phyloP scores from a whole-genome alignment of 1,140 invertebrate genomes.

The Agrypnia vestita region DNA sequence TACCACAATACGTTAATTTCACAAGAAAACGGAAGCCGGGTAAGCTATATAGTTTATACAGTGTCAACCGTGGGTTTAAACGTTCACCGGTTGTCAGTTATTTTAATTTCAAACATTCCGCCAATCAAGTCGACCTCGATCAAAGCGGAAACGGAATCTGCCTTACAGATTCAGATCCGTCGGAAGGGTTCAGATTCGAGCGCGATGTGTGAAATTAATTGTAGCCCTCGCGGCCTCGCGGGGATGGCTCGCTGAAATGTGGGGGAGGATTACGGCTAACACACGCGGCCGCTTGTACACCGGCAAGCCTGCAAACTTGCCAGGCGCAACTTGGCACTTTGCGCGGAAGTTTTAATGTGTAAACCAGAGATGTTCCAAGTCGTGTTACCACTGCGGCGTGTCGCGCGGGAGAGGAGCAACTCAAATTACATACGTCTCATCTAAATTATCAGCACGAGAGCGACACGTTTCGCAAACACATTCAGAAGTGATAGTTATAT shows the following conservation, averaged over 20 bases:
- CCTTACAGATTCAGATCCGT: background rate
- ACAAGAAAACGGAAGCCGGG: background rate
- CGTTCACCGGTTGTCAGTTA: no score
- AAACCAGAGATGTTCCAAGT: constrained; percentile 25
- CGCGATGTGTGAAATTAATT: constrained; percentile 34
- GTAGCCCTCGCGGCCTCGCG: background rate
- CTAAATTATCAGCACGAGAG: constrained; percentile 1
- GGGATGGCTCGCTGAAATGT: constrained; percentile 9
- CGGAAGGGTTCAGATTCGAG: background rate
- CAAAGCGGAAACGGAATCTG: background rate
- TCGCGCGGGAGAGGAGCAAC: background rate
- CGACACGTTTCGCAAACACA: background rate
- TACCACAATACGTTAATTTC: background rate
- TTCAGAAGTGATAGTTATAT: no score
- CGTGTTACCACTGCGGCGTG: background rate
- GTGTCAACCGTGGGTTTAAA: no score
- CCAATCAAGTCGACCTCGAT: constrained; percentile 6
- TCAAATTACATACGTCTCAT: background rate
- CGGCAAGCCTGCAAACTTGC: background rate
- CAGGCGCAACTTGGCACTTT: constrained; percentile 30
- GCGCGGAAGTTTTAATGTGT: constrained; percentile 32
- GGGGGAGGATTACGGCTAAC: background rate
- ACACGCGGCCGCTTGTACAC: constrained; percentile 1
- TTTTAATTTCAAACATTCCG: background rate
- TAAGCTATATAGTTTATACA: no score